Evolutionary conservation across 2,888 invertebrate genomes (phyloP).

Genomic region (Cryptosula pallasiana): DNA sequence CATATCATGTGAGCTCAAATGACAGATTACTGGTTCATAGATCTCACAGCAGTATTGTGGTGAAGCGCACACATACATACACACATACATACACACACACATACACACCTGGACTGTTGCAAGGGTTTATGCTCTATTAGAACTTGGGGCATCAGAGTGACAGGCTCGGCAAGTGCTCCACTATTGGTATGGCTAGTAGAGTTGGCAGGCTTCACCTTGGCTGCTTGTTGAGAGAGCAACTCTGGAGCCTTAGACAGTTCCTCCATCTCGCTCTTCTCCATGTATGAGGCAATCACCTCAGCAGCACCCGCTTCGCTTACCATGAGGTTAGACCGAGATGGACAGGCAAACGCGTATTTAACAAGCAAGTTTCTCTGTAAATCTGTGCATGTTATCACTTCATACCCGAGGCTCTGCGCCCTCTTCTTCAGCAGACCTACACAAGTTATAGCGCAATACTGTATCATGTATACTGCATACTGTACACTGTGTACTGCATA

Average conservation of each 20-base stretch:
- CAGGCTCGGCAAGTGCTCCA: slow-evolving; percentile 15
- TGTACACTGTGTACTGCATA: no score
- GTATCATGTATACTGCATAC: no score
- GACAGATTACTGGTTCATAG: no score
- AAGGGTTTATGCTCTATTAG: slow-evolving; percentile 14
- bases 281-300: slow-evolving; percentile 48
- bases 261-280: slow-evolving; percentile 31
- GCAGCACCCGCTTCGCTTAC: slow-evolving; percentile 47
- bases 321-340: slow-evolving; percentile 49
- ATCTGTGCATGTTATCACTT: slow-evolving; percentile 49
- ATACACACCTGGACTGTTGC: slow-evolving; percentile 14
- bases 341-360: slow-evolving; percentile 50
- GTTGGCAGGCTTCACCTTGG: background rate
- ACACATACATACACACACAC: no score
- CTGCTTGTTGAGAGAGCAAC: background rate
- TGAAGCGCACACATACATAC: no score
- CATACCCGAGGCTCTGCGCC: slow-evolving; percentile 46
- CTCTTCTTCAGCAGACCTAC: slow-evolving; percentile 49
- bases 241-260: slow-evolving; percentile 18
- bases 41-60: no score
- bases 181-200: background rate
- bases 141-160: slow-evolving; percentile 20
- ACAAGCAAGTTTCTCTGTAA: slow-evolving; percentile 53
- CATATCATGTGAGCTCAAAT: no score
- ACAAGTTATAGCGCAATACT: background rate